Percentiles rank a stretch among this genome's conserved stretches.
phyloP scores from a whole-genome alignment of 1,140 invertebrate species.

The Phymastichus coffea region DNA sequence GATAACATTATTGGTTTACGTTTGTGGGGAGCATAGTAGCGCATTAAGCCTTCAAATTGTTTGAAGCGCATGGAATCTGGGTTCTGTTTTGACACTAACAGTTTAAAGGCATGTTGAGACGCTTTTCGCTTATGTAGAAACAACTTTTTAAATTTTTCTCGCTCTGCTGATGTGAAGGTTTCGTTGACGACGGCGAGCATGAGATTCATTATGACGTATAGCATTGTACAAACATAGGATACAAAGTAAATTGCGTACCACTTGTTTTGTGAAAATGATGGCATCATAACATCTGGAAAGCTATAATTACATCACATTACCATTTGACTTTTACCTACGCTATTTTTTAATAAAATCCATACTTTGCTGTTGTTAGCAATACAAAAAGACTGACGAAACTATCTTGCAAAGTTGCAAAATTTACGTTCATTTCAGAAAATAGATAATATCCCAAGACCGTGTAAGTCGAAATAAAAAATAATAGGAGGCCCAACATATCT shows the following conservation, averaged over 20 bases:
- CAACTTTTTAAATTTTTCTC: slow-evolving; percentile 83
- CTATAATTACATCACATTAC: slow-evolving; percentile 51
- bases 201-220: slow-evolving; percentile 91
- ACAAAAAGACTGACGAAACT: slow-evolving; percentile 90
- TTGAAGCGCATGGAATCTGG: slow-evolving; percentile 69
- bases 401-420: slow-evolving; percentile 76
- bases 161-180: slow-evolving; percentile 84
- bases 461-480: slow-evolving; percentile 86
- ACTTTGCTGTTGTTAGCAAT: slow-evolving; percentile 89
- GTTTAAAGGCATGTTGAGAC: slow-evolving; percentile 79
- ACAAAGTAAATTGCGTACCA: slow-evolving; percentile 88
- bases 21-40: slow-evolving; percentile 74
- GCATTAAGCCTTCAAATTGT: slow-evolving; percentile 81
- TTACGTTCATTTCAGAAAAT: slow-evolving; percentile 74
- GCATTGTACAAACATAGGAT: slow-evolving; percentile 78
- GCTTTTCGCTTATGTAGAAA: slow-evolving; percentile 82
- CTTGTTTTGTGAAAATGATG: slow-evolving; percentile 75
- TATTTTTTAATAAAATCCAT: slow-evolving; percentile 49
- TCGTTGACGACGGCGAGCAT: slow-evolving; percentile 91
- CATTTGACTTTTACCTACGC: not conserved
- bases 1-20: slow-evolving; percentile 64
- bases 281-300: slow-evolving; percentile 94
- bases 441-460: slow-evolving; percentile 82
- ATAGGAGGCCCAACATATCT: slow-evolving; percentile 81
- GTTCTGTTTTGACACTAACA: slow-evolving; percentile 73